Conservation (phyloP, 2,888 invertebrate species). For the Herminia tarsipennalis region DNA sequence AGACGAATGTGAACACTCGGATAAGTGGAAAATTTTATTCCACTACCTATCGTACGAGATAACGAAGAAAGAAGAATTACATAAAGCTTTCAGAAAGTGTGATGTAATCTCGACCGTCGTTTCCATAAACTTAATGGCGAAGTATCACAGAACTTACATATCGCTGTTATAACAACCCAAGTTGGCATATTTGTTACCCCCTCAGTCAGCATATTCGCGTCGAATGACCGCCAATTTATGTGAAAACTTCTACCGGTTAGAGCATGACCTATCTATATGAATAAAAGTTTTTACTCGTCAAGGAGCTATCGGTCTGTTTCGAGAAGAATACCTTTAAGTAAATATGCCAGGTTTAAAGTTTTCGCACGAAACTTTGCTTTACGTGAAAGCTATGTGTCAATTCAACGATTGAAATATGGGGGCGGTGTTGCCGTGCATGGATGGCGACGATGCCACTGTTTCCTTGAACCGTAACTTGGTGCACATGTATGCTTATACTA, state of each 20-base stretch:
- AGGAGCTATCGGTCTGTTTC: constrained; percentile 74
- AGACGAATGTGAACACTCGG: constrained; percentile 51
- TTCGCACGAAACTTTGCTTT: constrained; percentile 75
- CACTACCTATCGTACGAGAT: constrained; percentile 55
- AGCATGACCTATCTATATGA: constrained; percentile 81
- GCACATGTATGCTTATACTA: constrained; percentile 62
- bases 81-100: constrained; percentile 83
- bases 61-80: constrained; percentile 75
- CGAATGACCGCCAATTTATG: constrained; percentile 86
- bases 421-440: constrained; percentile 58
- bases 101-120: constrained; percentile 83
- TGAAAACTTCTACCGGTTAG: constrained; percentile 81
- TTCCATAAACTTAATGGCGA: constrained; percentile 85
- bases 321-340: constrained; percentile 76
- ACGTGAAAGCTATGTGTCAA: constrained; percentile 79
- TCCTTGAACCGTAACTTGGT: constrained; percentile 72
- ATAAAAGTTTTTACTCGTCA: constrained; percentile 84
- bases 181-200: constrained; percentile 85
- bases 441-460: constrained; percentile 87
- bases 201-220: constrained; percentile 85
- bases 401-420: constrained; percentile 82
- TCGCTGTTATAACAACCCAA: constrained; percentile 85
- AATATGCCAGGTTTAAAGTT: constrained; percentile 83
- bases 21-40: constrained; percentile 57
- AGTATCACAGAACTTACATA: constrained; percentile 85